Conservation (phyloP, 2,797 vertebrate species). For the Pteronotus mesoamericanus region DNA sequence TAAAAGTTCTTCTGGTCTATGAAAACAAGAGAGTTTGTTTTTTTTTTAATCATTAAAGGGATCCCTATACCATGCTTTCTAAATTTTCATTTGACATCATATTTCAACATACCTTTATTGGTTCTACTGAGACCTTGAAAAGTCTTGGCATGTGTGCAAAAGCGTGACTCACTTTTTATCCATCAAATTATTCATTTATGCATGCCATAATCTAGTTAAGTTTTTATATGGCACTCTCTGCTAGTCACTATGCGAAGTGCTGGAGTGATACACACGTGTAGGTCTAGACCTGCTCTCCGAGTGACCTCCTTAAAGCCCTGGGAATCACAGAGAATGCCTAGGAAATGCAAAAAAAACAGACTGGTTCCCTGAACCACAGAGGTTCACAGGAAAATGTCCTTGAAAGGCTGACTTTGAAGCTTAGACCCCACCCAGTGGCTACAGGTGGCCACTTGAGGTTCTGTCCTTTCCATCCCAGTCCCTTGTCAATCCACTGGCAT, state of each 20-base stretch:
- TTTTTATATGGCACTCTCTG: neutral
- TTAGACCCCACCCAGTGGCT: neutral
- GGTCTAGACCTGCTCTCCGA: neutral
- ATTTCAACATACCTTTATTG: neutral
- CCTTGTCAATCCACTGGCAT: neutral
- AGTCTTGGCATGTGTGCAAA: neutral
- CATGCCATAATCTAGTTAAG: neutral
- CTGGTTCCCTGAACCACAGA: neutral
- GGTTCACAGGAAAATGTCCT: neutral
- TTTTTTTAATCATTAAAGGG: neutral
- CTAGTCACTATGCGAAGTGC: neutral
- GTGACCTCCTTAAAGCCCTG: neutral
- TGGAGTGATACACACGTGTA: fast-evolving
- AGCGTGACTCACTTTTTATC: neutral
- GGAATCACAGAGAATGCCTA: neutral
- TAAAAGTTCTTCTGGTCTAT: neutral
- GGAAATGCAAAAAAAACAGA: neutral
- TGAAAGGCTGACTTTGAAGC: neutral
- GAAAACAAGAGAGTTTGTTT: neutral
- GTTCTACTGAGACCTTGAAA: neutral
- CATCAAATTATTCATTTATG: neutral
- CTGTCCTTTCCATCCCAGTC: neutral
- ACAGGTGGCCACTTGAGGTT: neutral
- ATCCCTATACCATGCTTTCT: neutral
- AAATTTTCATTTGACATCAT: neutral